Conservation (phyloP, 2,113 vertebrate genomes). For the human (Homo sapiens) region GRCh38 chr6:166713001-166713500, state of each 20-base stretch:
- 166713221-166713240: background rate
- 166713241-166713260: background rate
- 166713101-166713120: background rate
- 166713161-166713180: too few species aligned
- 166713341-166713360: background rate
- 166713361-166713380: background rate
- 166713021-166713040: background rate
- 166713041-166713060: background rate
- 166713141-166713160: background rate
- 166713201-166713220: fast-evolving
- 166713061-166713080: background rate
- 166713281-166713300: background rate
- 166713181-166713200: background rate
- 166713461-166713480: fast-evolving
- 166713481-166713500: background rate
- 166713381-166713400: fast-evolving
- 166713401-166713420: fast-evolving
- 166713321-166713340: background rate
- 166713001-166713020: background rate
- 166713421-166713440: too few species aligned
- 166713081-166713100: background rate
- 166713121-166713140: too few species aligned
- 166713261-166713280: background rate
- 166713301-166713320: background rate
- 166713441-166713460: background rate